These are phyloP conservation scores for Threskiornis aethiopicus DNA, from an alignment of 2,797 vertebrate species.

Conservation along the genomic window DNA sequence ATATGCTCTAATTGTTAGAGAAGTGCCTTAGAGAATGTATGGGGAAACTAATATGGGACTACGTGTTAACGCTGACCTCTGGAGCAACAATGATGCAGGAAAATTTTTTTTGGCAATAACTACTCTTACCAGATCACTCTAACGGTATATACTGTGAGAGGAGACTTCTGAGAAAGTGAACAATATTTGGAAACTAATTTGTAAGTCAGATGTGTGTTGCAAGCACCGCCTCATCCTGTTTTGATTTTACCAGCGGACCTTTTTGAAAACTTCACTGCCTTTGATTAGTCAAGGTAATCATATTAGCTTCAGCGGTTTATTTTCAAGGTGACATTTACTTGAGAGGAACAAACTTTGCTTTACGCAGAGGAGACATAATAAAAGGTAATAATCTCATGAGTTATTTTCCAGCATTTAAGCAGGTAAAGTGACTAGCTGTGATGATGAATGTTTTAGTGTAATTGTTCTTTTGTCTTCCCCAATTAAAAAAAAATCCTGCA, in stretches of 20 bases:
- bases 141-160: neutral
- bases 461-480: neutral
- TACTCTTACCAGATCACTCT: neutral
- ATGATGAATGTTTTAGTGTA: neutral
- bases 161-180: neutral
- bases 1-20: neutral
- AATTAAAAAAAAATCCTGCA: neutral
- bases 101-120: neutral
- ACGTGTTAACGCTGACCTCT: neutral
- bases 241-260: neutral
- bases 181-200: neutral
- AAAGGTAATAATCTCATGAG: neutral
- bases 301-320: neutral
- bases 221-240: neutral
- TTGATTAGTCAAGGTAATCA: neutral
- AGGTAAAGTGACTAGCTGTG: neutral
- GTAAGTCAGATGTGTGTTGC: neutral
- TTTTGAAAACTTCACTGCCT: neutral
- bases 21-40: neutral
- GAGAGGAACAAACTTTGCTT: neutral
- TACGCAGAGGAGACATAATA: neutral
- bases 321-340: conserved; percentile 16
- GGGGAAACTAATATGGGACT: neutral
- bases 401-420: neutral
- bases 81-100: neutral